Base-by-base conservation (phyloP, 2,113 vertebrate species). In the Prionailurus bengalensis region DNA sequence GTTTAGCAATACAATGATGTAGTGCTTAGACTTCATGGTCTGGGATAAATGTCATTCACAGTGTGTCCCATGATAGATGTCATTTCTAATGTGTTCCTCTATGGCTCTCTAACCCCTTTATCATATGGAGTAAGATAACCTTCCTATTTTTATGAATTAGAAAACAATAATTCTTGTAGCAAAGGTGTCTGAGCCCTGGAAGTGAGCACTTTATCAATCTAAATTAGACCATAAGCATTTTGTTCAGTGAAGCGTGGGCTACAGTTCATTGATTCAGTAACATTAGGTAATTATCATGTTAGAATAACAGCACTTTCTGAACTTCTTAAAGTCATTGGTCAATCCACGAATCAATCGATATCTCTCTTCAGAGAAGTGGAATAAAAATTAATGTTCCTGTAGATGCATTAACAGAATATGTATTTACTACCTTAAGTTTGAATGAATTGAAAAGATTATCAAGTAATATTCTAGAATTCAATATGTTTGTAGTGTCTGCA, bases 281-380 rank as follows among this genome's bases (percentile, higher is more conserved):
- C 83, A 95, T 96, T 97, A 95, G 95, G 91, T 97, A 97, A 98
- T 97, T 95, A 96, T 81, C 36, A 39, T 81, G 84, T 96, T 96
- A 85, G 61, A 94, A 94, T 91, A 96, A 95, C 21, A 97, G 74
- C 63, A 96, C 21, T 92, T 92, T 61, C 8, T 93, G 80, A 96
- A 96, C 70, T 94, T 96, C 51, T 97, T 85, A 90, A 97, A 89
- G 16, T 42, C 76, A 87, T 31, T 91, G 94, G 80, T 91, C 87
- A 97, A 68, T 85, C 45, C 16, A 94, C 2, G 17, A 81, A 79
- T 95, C 19, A 88, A 63, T 84, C 66, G 17, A 42, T 79, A 61
- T 55, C 2, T 81, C 23, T 63, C 51, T 71, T 92, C 33, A 33
- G 21, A 90, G 8, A 90, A 84, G 27, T 65, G 19, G 33, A 84